Base-by-base conservation (phyloP, 2,113 vertebrate genomes). In the Manacus vitellinus region DNA sequence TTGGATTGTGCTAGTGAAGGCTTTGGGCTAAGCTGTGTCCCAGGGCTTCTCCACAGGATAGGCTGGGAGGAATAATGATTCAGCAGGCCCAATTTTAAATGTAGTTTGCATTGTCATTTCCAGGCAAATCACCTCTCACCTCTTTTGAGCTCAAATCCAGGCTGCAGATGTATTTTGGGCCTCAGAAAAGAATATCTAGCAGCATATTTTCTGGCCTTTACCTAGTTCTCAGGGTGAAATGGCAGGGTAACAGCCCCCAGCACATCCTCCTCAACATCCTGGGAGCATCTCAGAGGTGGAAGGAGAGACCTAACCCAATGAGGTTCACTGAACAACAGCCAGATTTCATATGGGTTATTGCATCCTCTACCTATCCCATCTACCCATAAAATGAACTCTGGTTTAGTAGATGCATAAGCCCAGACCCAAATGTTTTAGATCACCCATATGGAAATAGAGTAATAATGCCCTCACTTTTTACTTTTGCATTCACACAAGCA, bases 21-120 rank as follows among this genome's bases (percentile, higher is more conserved):
- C 75, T 88, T 76, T 25, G 21, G n/a, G 24, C 39, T 77, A n/a
- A 65, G 14, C 37, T 73, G 31, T 61, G 61, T 74, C 43, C 66
- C n/a, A 74, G 2, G 2, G 19, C 37, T 87, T 59, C 47, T 85
- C 61, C 0, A 0, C 43, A 71, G 70, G 31, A 39, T 11, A 35
- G 47, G 27, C 44, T 81, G 28, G 14, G 44, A 72, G 33, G 20
- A 59, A 54, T 30, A 78, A 37, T 28, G 4, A 77, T 65, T 66
- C 41, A 55, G 25, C 25, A 75, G 16, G 10, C 75, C 66, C 12
- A 39, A 0, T 75, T 87, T 68, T 31, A 82, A 27, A 51, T 59
- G 33, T 41, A 23, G 31, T 59, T 88, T 78, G 65, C n/a, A 15
- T 23, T 41, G 33, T 31, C 25, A 63, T 92, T 79, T 92, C 35